phyloP scores from a whole-genome alignment of 2,113 vertebrate genomes.

The Poecile atricapillus region DNA sequence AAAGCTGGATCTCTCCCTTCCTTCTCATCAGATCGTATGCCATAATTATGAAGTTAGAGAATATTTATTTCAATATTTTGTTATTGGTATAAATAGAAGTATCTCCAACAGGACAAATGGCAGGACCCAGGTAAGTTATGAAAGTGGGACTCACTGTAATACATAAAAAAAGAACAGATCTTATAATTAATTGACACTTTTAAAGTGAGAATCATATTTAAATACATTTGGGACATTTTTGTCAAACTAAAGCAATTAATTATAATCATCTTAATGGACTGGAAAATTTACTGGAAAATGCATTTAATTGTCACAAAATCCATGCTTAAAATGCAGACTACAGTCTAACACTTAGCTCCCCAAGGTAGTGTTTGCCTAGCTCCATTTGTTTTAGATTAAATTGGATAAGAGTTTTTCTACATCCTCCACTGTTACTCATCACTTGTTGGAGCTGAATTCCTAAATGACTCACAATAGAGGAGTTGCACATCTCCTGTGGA shows the following conservation, averaged over 20 bases:
- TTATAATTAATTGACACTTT: background rate
- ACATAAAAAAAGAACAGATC: background rate
- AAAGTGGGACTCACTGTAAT: background rate
- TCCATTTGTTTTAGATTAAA: conserved; percentile 27
- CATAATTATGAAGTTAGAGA: background rate
- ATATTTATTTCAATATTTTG: background rate
- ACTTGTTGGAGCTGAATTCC: background rate
- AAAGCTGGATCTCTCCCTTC: background rate
- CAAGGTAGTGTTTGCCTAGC: background rate
- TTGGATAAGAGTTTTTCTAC: background rate
- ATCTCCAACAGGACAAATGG: background rate
- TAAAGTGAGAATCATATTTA: background rate
- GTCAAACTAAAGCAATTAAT: background rate
- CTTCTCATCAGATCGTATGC: background rate
- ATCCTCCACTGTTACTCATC: background rate
- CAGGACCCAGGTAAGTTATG: background rate
- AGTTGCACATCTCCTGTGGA: background rate
- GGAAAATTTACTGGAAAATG: background rate
- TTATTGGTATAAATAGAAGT: background rate
- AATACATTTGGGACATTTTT: background rate
- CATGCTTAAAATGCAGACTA: background rate
- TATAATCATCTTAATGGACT: background rate
- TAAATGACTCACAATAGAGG: background rate
- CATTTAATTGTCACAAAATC: background rate
- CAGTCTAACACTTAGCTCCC: background rate